Percentiles rank a stretch among this genome's conserved stretches.
phyloP scores from a whole-genome alignment of 2,797 vertebrate species.

The Tragopan temminckii region DNA sequence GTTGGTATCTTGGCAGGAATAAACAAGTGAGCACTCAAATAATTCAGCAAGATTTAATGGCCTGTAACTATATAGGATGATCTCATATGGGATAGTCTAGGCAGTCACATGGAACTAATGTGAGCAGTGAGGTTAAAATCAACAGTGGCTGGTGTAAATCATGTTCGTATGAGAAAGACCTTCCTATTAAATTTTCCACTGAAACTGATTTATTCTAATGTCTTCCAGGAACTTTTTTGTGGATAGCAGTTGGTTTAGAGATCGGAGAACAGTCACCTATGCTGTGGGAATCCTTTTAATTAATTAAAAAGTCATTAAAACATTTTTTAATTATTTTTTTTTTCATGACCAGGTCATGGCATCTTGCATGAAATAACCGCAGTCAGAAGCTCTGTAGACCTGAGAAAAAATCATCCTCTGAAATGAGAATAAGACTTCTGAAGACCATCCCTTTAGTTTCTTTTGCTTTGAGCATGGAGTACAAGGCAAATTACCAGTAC shows the following conservation, averaged over 20 bases:
- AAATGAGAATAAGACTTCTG: background rate
- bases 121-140: background rate
- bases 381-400: background rate
- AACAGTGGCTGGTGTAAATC: background rate
- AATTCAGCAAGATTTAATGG: background rate
- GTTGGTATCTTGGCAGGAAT: background rate
- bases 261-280: background rate
- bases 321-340: background rate
- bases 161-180: background rate
- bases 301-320: background rate
- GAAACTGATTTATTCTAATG: background rate
- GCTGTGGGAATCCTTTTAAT: background rate
- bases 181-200: background rate
- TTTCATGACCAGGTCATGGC: background rate
- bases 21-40: background rate
- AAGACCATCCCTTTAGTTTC: background rate
- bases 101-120: background rate
- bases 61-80: background rate
- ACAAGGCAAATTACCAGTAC: background rate
- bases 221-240: background rate
- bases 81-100: background rate
- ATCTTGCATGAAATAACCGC: background rate
- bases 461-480: background rate
- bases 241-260: background rate
- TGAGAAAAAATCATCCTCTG: background rate